Evolutionary conservation across 1,140 invertebrate genomes (phyloP).

Genomic region (Andrena cerasifolii): DNA sequence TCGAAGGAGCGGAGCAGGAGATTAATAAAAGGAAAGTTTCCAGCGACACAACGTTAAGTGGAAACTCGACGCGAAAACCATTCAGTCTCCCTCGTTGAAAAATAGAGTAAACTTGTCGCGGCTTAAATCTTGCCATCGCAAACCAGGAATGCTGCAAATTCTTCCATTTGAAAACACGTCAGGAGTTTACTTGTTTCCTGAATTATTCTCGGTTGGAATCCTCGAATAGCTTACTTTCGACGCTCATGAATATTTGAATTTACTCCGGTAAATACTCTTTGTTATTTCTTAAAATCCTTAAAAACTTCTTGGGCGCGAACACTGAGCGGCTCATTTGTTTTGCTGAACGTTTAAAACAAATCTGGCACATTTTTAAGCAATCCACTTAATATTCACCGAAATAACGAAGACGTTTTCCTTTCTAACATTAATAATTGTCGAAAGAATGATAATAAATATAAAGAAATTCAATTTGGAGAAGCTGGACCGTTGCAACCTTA

Average conservation of each 20-base stretch:
- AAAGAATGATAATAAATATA: no score
- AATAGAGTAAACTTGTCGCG: neutral
- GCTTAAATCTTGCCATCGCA: neutral
- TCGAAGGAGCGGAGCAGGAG: neutral
- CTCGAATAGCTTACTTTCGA: neutral
- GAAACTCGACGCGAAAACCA: slow-evolving; percentile 1
- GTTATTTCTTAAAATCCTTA: neutral
- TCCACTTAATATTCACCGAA: no score
- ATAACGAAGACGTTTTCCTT: no score
- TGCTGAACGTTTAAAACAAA: no score
- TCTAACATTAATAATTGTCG: no score
- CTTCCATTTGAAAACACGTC: neutral
- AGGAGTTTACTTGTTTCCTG: neutral
- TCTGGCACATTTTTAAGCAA: no score
- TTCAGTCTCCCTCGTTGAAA: neutral
- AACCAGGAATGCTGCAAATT: neutral
- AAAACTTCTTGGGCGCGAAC: no score
- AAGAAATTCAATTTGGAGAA: no score
- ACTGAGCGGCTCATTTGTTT: no score
- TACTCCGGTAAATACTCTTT: neutral
- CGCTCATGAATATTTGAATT: neutral
- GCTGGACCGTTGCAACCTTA: no score
- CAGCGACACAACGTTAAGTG: neutral
- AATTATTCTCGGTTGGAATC: neutral
- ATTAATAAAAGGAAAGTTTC: slow-evolving; percentile 14